Percentiles rank a stretch among this genome's conserved stretches.
phyloP scores from a whole-genome alignment of 2,797 vertebrate species.

The Botia almorhae region DNA sequence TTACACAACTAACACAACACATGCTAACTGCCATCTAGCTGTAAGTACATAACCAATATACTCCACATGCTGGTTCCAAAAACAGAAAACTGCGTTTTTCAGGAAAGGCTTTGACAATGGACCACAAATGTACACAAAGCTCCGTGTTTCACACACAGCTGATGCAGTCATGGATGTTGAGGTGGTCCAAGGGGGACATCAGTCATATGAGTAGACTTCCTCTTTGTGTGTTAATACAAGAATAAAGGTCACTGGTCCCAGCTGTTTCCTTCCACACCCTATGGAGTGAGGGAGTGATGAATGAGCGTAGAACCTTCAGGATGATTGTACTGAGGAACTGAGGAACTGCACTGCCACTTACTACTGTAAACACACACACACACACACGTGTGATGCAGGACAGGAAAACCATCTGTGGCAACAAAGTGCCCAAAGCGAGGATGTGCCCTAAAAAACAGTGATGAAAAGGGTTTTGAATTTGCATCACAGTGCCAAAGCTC shows the following conservation, averaged over 20 bases:
- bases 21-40: neutral
- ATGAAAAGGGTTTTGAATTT: neutral
- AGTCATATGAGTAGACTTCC: conserved; percentile 4
- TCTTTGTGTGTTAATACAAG: conserved; percentile 9
- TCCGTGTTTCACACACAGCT: conserved; percentile 14
- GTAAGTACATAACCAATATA: too few species aligned
- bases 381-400: neutral
- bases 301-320: neutral
- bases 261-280: conserved; percentile 40
- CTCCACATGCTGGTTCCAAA: neutral
- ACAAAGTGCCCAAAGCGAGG: neutral
- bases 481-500: neutral
- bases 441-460: neutral
- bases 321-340: neutral
- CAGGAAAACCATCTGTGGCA: neutral
- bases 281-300: conserved; percentile 10
- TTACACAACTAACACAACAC: neutral
- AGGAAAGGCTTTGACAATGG: conserved; percentile 15
- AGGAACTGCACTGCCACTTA: neutral
- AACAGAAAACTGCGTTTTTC: neutral
- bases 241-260: conserved; percentile 28
- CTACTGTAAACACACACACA: conserved; percentile 1
- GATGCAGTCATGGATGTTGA: conserved; percentile 8
- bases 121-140: neutral
- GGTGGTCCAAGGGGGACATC: neutral